Evolutionary conservation across 37 sponge, comb jelly and placozoan genomes (phyloP).

Genomic region (Eunapius fragilis): DNA sequence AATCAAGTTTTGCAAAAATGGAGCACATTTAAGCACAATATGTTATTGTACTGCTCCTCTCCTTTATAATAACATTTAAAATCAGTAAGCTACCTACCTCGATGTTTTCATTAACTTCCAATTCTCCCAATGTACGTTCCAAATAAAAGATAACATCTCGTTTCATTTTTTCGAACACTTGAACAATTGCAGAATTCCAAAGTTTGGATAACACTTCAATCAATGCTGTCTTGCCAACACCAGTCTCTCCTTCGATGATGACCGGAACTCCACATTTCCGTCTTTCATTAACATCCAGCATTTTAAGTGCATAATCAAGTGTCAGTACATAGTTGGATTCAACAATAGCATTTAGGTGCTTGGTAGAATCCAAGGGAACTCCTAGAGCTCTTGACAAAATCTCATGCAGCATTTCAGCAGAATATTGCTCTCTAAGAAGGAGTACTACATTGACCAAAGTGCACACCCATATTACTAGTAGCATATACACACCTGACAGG

Average conservation of each 20-base stretch:
- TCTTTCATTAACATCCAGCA: conserved; percentile 73
- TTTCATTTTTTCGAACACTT: not conserved
- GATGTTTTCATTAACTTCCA: not conserved
- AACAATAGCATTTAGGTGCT: conserved; percentile 48
- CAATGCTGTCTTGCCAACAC: conserved; percentile 93
- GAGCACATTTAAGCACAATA: too few species aligned
- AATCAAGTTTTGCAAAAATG: too few species aligned
- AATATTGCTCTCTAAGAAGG: conserved; percentile 20
- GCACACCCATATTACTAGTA: too few species aligned
- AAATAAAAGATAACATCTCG: not conserved
- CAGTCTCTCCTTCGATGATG: conserved; percentile 95
- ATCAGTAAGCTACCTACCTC: too few species aligned
- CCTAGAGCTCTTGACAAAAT: conserved; percentile 61
- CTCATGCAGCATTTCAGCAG: conserved; percentile 37
- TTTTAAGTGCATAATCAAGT: conserved; percentile 68
- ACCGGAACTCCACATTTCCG: conserved; percentile 86
- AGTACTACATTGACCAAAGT: too few species aligned
- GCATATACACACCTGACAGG: not conserved
- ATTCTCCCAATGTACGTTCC: not conserved
- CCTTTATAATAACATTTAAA: too few species aligned
- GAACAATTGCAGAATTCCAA: conserved; percentile 59
- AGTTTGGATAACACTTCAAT: conserved; percentile 83
- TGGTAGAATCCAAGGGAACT: conserved; percentile 16
- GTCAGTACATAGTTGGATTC: conserved; percentile 65
- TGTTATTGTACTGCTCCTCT: too few species aligned